Evolutionary conservation across 53 echinoderm and acorn worm genomes (phyloP).

Genomic region (Actinopyga echinites): DNA sequence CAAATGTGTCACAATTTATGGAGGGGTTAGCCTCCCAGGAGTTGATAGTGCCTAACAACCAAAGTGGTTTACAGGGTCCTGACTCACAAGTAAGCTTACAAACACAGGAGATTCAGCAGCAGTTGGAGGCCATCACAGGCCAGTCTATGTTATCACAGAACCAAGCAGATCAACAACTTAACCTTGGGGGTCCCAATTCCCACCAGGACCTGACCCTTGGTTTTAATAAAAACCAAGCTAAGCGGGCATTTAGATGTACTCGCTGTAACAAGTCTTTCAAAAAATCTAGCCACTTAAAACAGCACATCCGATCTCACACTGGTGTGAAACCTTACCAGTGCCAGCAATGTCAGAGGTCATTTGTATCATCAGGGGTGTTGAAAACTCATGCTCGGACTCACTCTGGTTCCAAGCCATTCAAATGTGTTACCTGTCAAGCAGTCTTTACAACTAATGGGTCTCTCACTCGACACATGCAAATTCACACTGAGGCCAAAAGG

Average conservation of each 20-base stretch:
- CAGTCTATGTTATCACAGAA: slow-evolving; percentile 57
- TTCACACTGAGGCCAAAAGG: slow-evolving; percentile 73
- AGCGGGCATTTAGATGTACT: slow-evolving; percentile 72
- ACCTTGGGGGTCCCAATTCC: background rate
- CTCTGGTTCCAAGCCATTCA: slow-evolving; percentile 75
- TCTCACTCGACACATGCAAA: slow-evolving; percentile 80
- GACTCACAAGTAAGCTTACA: slow-evolving; percentile 90
- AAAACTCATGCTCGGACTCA: slow-evolving; percentile 84
- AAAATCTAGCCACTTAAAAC: slow-evolving; percentile 96
- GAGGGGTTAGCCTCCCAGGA: slow-evolving; percentile 27
- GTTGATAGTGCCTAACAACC: background rate
- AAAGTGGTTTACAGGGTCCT: slow-evolving; percentile 30
- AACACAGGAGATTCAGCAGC: slow-evolving; percentile 97
- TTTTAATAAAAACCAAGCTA: slow-evolving; percentile 56
- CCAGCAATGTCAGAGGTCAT: slow-evolving; percentile 80
- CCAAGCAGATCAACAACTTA: slow-evolving; percentile 40
- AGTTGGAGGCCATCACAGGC: slow-evolving; percentile 93
- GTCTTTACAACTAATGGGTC: slow-evolving; percentile 95
- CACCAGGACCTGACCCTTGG: background rate
- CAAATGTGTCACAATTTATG: slow-evolving; percentile 57
- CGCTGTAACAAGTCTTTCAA: slow-evolving; percentile 89
- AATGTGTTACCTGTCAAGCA: slow-evolving; percentile 74
- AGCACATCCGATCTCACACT: slow-evolving; percentile 94
- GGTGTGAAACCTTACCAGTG: slow-evolving; percentile 92
- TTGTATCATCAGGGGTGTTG: slow-evolving; percentile 87